Conservation (phyloP, 2,113 vertebrate species). For the Barnardius zonarius region DNA sequence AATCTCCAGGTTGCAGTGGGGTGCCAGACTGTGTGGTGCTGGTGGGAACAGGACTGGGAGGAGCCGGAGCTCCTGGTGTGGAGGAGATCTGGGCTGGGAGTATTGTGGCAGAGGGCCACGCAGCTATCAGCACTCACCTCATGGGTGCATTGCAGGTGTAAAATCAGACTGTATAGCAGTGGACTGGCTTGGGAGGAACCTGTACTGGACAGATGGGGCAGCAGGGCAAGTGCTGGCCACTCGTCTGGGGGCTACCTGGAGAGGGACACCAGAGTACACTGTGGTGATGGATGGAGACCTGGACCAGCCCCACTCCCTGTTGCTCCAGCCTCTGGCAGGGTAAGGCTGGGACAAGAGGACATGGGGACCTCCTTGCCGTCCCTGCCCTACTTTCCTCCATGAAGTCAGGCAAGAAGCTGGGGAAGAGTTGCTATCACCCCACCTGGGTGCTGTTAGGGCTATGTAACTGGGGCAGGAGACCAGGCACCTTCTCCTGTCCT, state of each 20-base stretch:
- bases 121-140: not conserved
- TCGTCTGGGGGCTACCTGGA: conserved; percentile 65
- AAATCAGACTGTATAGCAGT: conserved; percentile 85
- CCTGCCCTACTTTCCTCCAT: not conserved
- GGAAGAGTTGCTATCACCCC: not conserved
- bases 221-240: conserved; percentile 84
- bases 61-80: not conserved
- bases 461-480: not conserved
- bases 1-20: not conserved
- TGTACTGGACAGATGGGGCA: conserved; percentile 89
- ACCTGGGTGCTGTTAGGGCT: not conserved
- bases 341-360: conserved; percentile 41
- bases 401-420: not conserved
- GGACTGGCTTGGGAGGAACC: conserved; percentile 90
- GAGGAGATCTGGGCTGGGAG: not conserved
- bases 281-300: conserved; percentile 82
- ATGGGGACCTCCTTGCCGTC: not conserved
- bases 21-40: not conserved
- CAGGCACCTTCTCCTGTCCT: not conserved
- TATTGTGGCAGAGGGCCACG: not conserved
- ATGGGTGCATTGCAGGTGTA: conserved; percentile 73
- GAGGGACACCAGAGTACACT: conserved; percentile 74
- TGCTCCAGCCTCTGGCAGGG: conserved; percentile 84
- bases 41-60: not conserved
- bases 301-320: conserved; percentile 82